These are phyloP conservation scores for Boleophthalmus pectinirostris DNA, from an alignment of 2,113 vertebrate genomes.

Conservation along the genomic window DNA sequence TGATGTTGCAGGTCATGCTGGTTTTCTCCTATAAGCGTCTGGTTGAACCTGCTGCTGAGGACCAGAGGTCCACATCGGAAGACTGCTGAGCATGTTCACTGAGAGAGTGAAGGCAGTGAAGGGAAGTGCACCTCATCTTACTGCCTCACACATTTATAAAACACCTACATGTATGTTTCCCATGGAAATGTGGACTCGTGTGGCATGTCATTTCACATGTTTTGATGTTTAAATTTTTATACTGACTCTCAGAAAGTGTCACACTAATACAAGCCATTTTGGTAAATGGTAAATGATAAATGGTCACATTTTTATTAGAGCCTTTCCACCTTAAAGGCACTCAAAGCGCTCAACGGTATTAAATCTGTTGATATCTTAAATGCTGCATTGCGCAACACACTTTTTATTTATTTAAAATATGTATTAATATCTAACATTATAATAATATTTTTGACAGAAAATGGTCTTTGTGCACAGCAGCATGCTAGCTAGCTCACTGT, in stretches of 20 bases:
- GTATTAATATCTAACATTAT: neutral
- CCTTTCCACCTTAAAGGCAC: too few relatives aligned
- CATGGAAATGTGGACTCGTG: slow-evolving; percentile 69
- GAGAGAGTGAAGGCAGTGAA: too few relatives aligned
- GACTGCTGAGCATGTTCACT: slow-evolving; percentile 15
- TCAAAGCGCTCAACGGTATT: too few relatives aligned
- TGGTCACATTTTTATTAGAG: too few relatives aligned
- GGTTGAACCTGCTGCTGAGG: slow-evolving; percentile 63
- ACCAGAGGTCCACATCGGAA: slow-evolving; percentile 43
- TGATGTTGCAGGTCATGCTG: slow-evolving; percentile 75
- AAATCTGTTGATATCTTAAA: neutral
- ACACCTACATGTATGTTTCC: slow-evolving; percentile 59
- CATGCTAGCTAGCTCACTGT: too few relatives aligned
- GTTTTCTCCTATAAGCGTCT: slow-evolving; percentile 77
- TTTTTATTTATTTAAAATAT: neutral
- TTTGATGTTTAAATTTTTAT: neutral
- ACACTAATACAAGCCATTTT: neutral
- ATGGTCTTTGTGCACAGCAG: neutral
- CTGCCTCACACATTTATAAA: slow-evolving; percentile 1
- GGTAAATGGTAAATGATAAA: too few relatives aligned
- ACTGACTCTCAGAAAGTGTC: neutral
- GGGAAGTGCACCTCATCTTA: neutral
- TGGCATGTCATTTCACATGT: neutral
- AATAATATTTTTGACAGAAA: neutral
- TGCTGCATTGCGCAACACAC: neutral